phyloP scores from a whole-genome alignment of 1,140 invertebrate species.

The Cydia strobilella region DNA sequence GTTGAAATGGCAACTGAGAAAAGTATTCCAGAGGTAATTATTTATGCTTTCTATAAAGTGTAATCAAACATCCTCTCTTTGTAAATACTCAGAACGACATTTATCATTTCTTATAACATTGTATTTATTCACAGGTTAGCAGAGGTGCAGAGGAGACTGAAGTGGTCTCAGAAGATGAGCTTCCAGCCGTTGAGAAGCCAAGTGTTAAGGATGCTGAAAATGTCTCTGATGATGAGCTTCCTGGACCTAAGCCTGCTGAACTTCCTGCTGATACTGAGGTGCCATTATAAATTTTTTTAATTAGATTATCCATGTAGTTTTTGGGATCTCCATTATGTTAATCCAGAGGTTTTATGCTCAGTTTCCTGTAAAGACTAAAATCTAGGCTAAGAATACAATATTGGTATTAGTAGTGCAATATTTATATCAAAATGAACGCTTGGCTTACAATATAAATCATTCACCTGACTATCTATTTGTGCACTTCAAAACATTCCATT shows the following conservation, averaged over 20 bases:
- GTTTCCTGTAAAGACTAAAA: too few relatives aligned
- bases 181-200: constrained; percentile 82
- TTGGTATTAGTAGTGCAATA: too few relatives aligned
- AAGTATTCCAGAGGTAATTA: constrained; percentile 9
- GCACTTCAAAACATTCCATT: too few relatives aligned
- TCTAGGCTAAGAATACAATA: too few relatives aligned
- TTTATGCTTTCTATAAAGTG: background rate
- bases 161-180: constrained; percentile 90
- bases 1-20: constrained; percentile 5
- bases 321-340: too few relatives aligned
- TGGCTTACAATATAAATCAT: too few relatives aligned
- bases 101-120: constrained; percentile 31
- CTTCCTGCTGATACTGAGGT: constrained; percentile 90
- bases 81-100: too few relatives aligned
- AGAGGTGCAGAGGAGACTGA: constrained; percentile 84
- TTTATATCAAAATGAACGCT: too few relatives aligned
- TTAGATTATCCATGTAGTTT: too few relatives aligned
- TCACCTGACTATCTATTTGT: too few relatives aligned
- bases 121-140: constrained; percentile 45
- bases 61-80: too few relatives aligned
- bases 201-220: constrained; percentile 78
- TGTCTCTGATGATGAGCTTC: constrained; percentile 85
- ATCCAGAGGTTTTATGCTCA: too few relatives aligned
- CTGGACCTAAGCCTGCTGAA: constrained; percentile 86
- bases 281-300: background rate